These are phyloP conservation scores for Apocrypta bakeri DNA, from an alignment of 1,140 invertebrate genomes.

Conservation along the genomic window DNA sequence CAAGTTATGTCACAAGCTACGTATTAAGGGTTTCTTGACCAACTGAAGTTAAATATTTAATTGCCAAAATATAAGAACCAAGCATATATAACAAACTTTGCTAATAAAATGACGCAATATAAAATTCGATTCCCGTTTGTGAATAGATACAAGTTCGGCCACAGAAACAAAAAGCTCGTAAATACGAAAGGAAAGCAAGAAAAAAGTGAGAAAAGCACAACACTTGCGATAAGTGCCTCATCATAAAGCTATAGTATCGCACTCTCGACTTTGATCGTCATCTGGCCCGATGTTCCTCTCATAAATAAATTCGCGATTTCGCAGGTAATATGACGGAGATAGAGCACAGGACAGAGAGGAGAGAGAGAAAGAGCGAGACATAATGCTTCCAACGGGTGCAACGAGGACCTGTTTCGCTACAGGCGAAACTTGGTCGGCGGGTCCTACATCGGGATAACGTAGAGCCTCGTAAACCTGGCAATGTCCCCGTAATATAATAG, in stretches of 20 bases:
- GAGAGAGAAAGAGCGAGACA: neutral
- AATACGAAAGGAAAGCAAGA: too few relatives aligned
- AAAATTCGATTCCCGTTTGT: too few relatives aligned
- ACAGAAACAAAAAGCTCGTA: too few relatives aligned
- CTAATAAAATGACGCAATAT: too few relatives aligned
- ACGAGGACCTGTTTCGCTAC: neutral
- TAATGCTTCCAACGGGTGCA: neutral
- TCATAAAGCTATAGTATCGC: neutral
- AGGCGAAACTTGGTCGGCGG: neutral
- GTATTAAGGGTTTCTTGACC: too few relatives aligned
- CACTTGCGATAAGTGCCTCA: neutral
- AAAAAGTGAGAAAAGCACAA: neutral
- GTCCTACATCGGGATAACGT: conserved; percentile 56
- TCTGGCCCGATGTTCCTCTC: neutral
- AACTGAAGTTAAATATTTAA: too few relatives aligned
- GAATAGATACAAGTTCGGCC: too few relatives aligned
- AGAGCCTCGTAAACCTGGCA: conserved; percentile 62
- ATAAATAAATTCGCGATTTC: conserved; percentile 61
- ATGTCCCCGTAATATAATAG: conserved; percentile 60
- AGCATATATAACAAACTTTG: too few relatives aligned
- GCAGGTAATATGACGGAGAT: conserved; percentile 54
- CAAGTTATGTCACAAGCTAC: too few relatives aligned
- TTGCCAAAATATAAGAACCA: too few relatives aligned
- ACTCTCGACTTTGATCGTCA: neutral
- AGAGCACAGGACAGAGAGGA: conserved; percentile 38